Base-by-base conservation (phyloP, 2,113 vertebrate species). In the Podiceps cristatus region DNA sequence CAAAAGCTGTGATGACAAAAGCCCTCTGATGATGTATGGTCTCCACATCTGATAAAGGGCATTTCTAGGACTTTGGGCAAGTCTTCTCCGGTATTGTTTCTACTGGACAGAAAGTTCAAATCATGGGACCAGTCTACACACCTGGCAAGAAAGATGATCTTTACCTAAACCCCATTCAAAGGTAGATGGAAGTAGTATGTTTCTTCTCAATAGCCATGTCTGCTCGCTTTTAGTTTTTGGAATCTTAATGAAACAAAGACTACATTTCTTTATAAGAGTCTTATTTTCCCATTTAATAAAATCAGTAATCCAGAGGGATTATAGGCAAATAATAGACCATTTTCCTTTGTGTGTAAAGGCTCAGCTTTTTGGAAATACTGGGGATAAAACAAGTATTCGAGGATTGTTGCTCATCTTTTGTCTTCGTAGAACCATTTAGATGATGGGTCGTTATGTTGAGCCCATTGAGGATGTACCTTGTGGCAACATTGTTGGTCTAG, bases 391-490 rank as follows among this genome's bases (percentile, higher is more conserved):
- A 76, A 64, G 59, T 69, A 67, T 63, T 88, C 49, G 60, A 92
- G 69, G 71, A 59, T 47, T 80, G 58, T 93, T 87, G 44, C 56
- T 64, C 60, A 64, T 78, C 83, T 44, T 86, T 67, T 96, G 47
- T 90, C 77, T 90, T 88, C 87, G 44, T 92, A 98, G 98, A 95
- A 98, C 96, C 64, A 96, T 98, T 88, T 95, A 98, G 86, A 98
- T 98, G 98, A 98, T 97, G 98, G 98, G 97, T 42, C 81, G 55
- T 53, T 98, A 98, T 29, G 94, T 98, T 63, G 98, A 98, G 85
- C 98, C 97, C 86, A 97, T 98, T 72, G 98, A 98, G 90, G 97
- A 98, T 42, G 97, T 98, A 52, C 97, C 98, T 81, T 98, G 97
- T 55, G 97, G 97, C n/a, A 98, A 97, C 94, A 97, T 97, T 55